Percentiles rank a stretch among this genome's conserved stretches.
Conservation (phyloP, 2,888 invertebrate genomes). For the Ashinkailepas kermadecensis region DNA sequence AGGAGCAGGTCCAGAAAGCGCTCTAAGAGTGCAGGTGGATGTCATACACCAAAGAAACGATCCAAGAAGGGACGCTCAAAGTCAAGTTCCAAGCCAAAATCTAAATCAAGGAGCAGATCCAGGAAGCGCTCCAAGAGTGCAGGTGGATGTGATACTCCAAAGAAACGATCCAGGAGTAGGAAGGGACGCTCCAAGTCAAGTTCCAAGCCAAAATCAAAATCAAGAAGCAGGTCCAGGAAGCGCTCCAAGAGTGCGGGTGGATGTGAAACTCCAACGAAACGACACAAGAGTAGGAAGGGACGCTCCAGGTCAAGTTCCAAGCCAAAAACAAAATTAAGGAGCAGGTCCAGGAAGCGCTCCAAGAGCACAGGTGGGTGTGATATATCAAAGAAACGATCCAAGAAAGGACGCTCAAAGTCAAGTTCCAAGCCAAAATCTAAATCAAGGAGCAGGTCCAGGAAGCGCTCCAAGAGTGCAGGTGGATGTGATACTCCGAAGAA, state of each 20-base stretch:
- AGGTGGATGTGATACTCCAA: too few species aligned
- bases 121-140: too few species aligned
- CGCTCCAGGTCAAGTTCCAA: background rate
- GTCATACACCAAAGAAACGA: too few species aligned
- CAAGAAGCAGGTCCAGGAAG: background rate
- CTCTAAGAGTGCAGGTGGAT: too few species aligned
- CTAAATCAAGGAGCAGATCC: too few species aligned
- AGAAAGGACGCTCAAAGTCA: background rate
- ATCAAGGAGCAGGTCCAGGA: background rate
- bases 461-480: background rate
- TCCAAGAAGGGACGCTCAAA: too few species aligned
- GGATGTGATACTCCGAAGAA: too few species aligned
- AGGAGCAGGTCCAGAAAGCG: too few species aligned
- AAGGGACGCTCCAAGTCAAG: too few species aligned
- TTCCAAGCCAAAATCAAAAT: conserved; percentile 1
- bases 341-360: background rate
- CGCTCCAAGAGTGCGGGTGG: background rate
- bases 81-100: too few species aligned
- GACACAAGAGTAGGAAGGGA: background rate
- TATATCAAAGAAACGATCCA: background rate
- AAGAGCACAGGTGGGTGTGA: background rate
- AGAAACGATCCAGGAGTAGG: background rate
- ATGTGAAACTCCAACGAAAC: background rate
- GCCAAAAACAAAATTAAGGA: background rate
- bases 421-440: background rate